Evolutionary conservation across 2,888 invertebrate genomes (phyloP).

Genomic region (Allacma fusca): DNA sequence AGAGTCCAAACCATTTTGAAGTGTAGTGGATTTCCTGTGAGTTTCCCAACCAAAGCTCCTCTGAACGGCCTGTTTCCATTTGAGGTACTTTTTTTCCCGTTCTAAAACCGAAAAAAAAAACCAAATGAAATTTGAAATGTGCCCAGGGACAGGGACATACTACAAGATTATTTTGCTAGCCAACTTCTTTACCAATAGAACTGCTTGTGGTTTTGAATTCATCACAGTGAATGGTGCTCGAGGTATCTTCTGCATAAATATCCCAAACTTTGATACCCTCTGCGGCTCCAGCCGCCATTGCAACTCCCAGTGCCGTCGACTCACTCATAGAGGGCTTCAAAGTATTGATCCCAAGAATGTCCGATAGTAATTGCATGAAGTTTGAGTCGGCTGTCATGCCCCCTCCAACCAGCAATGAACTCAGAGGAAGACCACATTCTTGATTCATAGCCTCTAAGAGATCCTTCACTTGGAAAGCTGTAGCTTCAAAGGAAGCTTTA

Average conservation of each 20-base stretch:
- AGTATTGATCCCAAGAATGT: constrained; percentile 81
- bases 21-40: too few relatives aligned
- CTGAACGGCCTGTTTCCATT: constrained; percentile 34
- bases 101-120: not conserved
- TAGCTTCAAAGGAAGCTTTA: constrained; percentile 91
- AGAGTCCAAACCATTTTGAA: too few relatives aligned
- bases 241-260: constrained; percentile 69
- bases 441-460: constrained; percentile 92
- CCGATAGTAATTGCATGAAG: constrained; percentile 95
- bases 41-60: constrained; percentile 21
- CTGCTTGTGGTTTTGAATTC: constrained; percentile 83
- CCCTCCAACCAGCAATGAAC: constrained; percentile 90
- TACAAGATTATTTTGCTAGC: not conserved
- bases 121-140: not conserved
- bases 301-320: constrained; percentile 83
- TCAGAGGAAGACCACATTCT: constrained; percentile 85
- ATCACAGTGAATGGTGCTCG: constrained; percentile 72
- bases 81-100: constrained; percentile 15
- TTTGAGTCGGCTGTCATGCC: constrained; percentile 81
- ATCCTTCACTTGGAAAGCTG: constrained; percentile 95
- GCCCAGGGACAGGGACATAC: too few relatives aligned
- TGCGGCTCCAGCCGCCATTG: constrained; percentile 87
- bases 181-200: constrained; percentile 71
- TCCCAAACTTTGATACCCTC: constrained; percentile 77
- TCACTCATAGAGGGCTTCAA: constrained; percentile 84